Evolutionary conservation across 2,113 vertebrate species (phyloP), one percentile per base, ranked within the genome.

Genomic region (Hippopotamus amphibius): DNA sequence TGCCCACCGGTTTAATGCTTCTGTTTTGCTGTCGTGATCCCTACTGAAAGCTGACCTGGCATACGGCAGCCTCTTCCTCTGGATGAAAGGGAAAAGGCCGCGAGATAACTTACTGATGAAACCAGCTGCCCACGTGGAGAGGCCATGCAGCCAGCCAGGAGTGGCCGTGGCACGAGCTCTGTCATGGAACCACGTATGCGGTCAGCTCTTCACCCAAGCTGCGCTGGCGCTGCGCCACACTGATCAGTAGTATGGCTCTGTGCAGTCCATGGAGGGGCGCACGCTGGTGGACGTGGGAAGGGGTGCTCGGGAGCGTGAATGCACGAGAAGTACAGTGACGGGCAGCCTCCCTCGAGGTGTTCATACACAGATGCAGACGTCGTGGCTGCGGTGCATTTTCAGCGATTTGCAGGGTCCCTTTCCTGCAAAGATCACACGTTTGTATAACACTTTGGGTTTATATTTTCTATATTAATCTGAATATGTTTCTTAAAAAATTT

Each of bases 171-270:
- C 94, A 94, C 96, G 98, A 98, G 98, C 97, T 97, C 98, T 98
- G 98, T 99, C 98, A 98, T 98, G 98, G 98, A 98, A 97, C 97
- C 98, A 90, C 96, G 97, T 97, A 97, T 98, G 98, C 98, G 98
- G 98, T 96, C 98, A 98, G 95, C 97, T 97, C 93, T 98, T 98
- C 98, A 97, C 91, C 96, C 95, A 97, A 97, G 98, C 98, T 98
- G 98, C 98, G 98, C 98, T 98, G 98, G 99, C 99, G 99, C 98
- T 99, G 99, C 99, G 99, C 99, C 98, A 98, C 99, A 99, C 99
- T 98, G 99, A 99, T 99, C 99, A 98, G 97, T 98, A 98, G 99
- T 99, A 99, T 99, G 99, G 99, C 99, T 99, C 99, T 99, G 99
- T 99, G 98, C 99, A 99, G 99, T 98, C 99, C 99, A 99, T 99